Evolutionary conservation across 2,797 vertebrate genomes (phyloP).

Genomic region (Mus caroli): DNA sequence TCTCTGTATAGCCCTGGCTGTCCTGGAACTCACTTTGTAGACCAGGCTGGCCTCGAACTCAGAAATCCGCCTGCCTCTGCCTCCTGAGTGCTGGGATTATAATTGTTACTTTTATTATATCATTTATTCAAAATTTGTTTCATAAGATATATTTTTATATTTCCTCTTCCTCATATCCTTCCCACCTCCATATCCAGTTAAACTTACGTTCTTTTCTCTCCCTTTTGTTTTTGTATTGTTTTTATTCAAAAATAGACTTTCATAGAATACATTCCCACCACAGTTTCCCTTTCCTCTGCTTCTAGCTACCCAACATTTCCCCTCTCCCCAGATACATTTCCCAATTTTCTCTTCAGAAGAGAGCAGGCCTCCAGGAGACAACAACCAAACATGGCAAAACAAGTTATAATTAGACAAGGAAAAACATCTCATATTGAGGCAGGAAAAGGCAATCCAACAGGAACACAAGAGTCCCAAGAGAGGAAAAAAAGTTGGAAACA

Average conservation of each 20-base stretch:
- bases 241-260: neutral
- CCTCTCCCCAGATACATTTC: neutral
- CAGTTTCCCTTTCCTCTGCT: neutral
- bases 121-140: neutral
- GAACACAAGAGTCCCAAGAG: neutral
- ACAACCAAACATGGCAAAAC: neutral
- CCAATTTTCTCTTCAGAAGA: neutral
- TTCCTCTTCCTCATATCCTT: neutral
- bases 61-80: too few relatives aligned
- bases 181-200: neutral
- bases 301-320: neutral
- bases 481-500: neutral
- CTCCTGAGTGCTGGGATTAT: too few relatives aligned
- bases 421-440: rapidly evolving
- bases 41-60: too few relatives aligned
- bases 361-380: neutral
- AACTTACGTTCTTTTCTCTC: neutral
- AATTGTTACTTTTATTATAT: neutral
- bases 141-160: neutral
- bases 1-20: too few relatives aligned
- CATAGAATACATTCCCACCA: neutral
- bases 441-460: neutral
- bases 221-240: neutral
- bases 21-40: too few relatives aligned
- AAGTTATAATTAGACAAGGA: neutral